Base-by-base conservation (phyloP, 2,113 vertebrate genomes). In the Sarotherodon lohbergeri region DNA sequence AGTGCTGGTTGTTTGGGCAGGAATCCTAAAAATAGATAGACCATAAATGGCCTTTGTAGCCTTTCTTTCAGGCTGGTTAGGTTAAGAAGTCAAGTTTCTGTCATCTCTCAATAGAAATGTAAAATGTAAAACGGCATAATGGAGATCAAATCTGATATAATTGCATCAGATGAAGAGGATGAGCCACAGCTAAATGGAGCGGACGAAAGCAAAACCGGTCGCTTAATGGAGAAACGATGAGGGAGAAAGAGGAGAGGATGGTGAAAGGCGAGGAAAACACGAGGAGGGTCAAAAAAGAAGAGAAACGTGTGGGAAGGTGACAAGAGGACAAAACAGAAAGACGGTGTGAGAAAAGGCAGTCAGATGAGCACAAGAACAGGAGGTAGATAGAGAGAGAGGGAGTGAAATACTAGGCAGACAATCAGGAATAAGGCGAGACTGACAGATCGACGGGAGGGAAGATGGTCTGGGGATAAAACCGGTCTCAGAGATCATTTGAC, bases 401-500 rank as follows among this genome's bases (percentile, higher is more conserved):
- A 13, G 22, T 43, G 11, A 83, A n/a, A 85, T 88, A 80, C 55
- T 48, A 17, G 68, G 34, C 76, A 90, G 92, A 91, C 82, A 90
- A 91, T 92, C 86, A 86, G 86, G 85, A 83, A 48, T 22, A 55
- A 73, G 86, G 81, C 2, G 24, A 91, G 88, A 86, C 55, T 91
- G 92, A 92, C 87, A 90, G 88, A 84, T 59, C 24, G 24, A 90
- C 43, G 19, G 73, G 68, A 79, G 84, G 59, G 89, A 79, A 87
- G 91, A 29, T 80, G 91, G 93, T 92, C 90, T 87, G 84, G 90
- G 92, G 93, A 94, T 95, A 89, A 94, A 94, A 93, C 89, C 76
- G 29, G 90, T 92, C 91, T 86, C 91, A 57, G 82, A 94, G 93
- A 93, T 94, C 92, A 93, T 95, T 91, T 95, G 94, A 95, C 88